phyloP scores from a whole-genome alignment of 37 sponge, comb jelly and placozoan species.

The Hormiphora californensis region DNA sequence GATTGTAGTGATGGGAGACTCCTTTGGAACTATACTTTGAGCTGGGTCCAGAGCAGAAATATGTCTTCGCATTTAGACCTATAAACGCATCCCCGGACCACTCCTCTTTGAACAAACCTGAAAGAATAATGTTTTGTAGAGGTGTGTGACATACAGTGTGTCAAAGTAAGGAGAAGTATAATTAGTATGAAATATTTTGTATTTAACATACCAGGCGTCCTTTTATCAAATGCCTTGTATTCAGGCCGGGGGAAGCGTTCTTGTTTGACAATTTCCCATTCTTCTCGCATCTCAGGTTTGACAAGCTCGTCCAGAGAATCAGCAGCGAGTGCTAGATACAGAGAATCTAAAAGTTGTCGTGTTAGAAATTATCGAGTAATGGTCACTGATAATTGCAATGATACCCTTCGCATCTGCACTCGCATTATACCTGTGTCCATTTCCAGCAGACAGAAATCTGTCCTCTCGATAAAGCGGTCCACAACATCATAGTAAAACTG shows the following conservation, averaged over 20 bases:
- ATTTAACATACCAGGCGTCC: not conserved
- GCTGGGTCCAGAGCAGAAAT: not conserved
- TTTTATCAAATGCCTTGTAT: not conserved
- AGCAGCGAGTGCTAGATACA: not conserved
- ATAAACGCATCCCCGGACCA: not conserved
- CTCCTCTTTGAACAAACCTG: not conserved
- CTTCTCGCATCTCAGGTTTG: not conserved
- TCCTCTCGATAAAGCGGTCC: not conserved
- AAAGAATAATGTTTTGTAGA: too few relatives aligned
- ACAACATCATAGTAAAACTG: not conserved
- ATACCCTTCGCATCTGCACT: too few relatives aligned
- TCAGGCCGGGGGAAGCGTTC: not conserved
- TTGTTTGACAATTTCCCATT: not conserved
- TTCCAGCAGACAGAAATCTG: not conserved
- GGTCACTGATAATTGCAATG: too few relatives aligned
- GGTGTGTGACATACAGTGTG: too few relatives aligned
- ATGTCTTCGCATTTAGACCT: not conserved
- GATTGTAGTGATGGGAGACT: not conserved
- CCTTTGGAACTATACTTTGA: not conserved
- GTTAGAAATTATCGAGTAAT: too few relatives aligned
- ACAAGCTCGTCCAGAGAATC: not conserved
- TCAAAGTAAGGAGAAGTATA: too few relatives aligned
- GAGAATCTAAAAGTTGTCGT: not conserved
- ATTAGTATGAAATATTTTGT: too few relatives aligned
- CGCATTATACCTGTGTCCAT: conserved; percentile 23